Conservation (phyloP, 2,888 invertebrate genomes). For the Orthosia incerta region DNA sequence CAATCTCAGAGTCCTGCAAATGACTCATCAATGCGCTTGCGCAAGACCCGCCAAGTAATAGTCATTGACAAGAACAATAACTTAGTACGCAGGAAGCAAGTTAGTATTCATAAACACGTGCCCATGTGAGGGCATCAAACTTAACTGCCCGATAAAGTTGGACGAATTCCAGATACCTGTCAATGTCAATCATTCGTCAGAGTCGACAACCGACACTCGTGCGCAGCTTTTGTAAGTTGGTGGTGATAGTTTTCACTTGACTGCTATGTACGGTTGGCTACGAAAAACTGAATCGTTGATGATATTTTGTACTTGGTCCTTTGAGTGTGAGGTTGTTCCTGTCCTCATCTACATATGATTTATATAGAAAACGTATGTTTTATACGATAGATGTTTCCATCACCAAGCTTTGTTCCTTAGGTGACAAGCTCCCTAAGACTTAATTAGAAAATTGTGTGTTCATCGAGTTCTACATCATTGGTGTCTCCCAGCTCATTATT, state of each 20-base stretch:
- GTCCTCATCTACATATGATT: no score
- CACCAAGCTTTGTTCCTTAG: background rate
- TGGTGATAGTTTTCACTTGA: constrained; percentile 2
- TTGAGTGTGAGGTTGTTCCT: no score
- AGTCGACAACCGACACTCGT: constrained; percentile 23
- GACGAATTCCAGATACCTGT: constrained; percentile 46
- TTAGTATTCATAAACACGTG: constrained; percentile 66
- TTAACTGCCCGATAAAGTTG: constrained; percentile 50
- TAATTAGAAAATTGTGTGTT: background rate
- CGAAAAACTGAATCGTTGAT: background rate
- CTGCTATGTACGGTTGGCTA: background rate
- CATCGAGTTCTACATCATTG: background rate
- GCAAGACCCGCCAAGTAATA: constrained; percentile 35
- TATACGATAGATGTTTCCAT: background rate
- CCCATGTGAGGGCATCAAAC: constrained; percentile 59
- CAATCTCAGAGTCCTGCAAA: constrained; percentile 9
- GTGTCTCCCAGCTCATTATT: background rate
- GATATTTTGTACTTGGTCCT: background rate
- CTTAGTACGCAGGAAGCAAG: constrained; percentile 53
- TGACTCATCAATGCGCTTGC: constrained; percentile 35
- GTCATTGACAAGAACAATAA: constrained; percentile 58
- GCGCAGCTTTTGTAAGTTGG: background rate
- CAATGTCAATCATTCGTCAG: constrained; percentile 38
- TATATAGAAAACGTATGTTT: no score
- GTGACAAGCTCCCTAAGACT: background rate